These are phyloP conservation scores for Kryptolebias marmoratus DNA, from an alignment of 2,113 vertebrate species.

Conservation along the genomic window DNA sequence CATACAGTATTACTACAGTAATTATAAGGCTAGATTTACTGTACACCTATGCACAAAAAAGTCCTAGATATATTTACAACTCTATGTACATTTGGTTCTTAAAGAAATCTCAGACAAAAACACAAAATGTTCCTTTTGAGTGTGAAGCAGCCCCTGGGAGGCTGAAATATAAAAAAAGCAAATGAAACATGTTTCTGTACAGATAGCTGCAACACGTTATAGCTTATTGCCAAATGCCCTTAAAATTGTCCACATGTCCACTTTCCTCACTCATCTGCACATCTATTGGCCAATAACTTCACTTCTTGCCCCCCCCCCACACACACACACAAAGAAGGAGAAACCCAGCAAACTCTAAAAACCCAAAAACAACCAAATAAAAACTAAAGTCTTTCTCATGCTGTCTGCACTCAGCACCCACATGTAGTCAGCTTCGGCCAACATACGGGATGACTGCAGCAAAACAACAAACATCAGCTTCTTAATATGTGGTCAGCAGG, in stretches of 20 bases:
- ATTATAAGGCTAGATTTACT: constrained; percentile 85
- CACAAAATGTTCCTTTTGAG: constrained; percentile 61
- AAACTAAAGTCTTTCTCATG: constrained; percentile 68
- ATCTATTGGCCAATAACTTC: constrained; percentile 30
- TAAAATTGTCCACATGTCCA: constrained; percentile 63
- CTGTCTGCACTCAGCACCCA: constrained; percentile 64
- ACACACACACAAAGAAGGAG: constrained; percentile 22
- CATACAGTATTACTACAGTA: constrained; percentile 76
- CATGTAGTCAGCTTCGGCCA: constrained; percentile 13
- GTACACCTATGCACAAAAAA: constrained; percentile 90
- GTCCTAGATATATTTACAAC: constrained; percentile 90
- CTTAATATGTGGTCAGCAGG: constrained; percentile 52
- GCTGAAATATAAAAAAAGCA: constrained; percentile 78
- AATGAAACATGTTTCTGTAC: constrained; percentile 82
- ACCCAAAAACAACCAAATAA: constrained; percentile 58
- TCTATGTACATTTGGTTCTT: constrained; percentile 85
- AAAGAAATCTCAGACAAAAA: constrained; percentile 37
- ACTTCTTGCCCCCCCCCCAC: background rate
- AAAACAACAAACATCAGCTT: constrained; percentile 38
- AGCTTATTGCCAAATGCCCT: constrained; percentile 98
- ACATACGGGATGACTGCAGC: constrained; percentile 3
- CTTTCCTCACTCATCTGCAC: constrained; percentile 14
- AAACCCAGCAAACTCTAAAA: constrained; percentile 51
- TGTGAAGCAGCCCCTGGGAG: constrained; percentile 85
- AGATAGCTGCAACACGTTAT: constrained; percentile 90